Conservation (phyloP, 1,140 invertebrate species). For the Cyphomyrmex costatus region DNA sequence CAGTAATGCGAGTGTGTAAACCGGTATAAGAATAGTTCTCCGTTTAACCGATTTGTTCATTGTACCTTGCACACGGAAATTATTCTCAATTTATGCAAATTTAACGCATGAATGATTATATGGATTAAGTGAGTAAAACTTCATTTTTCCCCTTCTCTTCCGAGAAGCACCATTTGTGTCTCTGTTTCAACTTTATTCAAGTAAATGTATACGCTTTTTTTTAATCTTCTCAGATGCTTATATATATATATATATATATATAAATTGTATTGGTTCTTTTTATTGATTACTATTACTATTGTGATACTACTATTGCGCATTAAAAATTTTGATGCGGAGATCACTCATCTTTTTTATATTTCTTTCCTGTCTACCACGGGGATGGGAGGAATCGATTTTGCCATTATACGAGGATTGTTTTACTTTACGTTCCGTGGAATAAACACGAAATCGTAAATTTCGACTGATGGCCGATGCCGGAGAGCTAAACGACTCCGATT, state of each 20-base stretch:
- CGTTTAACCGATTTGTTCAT: neutral
- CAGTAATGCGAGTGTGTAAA: constrained; percentile 13
- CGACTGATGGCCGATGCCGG: constrained; percentile 31
- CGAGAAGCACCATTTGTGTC: too few relatives aligned
- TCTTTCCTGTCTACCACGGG: neutral
- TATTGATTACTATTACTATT: neutral
- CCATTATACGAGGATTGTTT: constrained; percentile 47
- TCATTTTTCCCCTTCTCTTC: neutral
- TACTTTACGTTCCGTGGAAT: constrained; percentile 53
- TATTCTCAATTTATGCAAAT: constrained; percentile 18
- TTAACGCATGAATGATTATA: constrained; percentile 14
- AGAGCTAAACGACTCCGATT: constrained; percentile 60
- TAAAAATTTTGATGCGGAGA: neutral
- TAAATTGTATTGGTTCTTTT: neutral
- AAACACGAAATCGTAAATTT: constrained; percentile 61
- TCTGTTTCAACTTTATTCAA: neutral
- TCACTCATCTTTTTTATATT: neutral
- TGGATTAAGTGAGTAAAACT: neutral
- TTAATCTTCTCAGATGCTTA: neutral
- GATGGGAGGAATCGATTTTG: constrained; percentile 38
- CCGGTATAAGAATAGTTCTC: constrained; percentile 16
- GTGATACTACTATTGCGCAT: neutral
- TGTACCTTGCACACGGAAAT: neutral
- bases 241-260: too few relatives aligned
- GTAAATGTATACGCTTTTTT: neutral